These are phyloP conservation scores for Ianthella basta DNA, from an alignment of 37 sponge, comb jelly and placozoan species.

Conservation along the genomic window DNA sequence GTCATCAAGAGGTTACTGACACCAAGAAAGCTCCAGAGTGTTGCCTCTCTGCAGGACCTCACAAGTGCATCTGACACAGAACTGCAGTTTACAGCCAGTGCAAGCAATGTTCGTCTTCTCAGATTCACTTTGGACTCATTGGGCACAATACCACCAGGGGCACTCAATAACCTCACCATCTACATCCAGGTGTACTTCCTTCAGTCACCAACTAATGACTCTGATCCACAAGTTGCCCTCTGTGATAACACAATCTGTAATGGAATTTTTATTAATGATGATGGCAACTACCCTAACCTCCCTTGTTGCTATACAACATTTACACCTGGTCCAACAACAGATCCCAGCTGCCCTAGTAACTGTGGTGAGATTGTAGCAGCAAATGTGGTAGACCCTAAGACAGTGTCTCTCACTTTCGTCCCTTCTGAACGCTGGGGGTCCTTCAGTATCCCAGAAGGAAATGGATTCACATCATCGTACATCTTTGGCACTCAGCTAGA, in stretches of 20 bases:
- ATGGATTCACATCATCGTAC: background rate
- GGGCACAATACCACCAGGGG: too few relatives aligned
- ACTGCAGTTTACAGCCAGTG: too few relatives aligned
- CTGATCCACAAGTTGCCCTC: background rate
- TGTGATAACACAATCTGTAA: slow-evolving; percentile 20
- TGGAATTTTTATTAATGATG: background rate
- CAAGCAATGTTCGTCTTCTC: too few relatives aligned
- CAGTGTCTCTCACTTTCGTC: background rate
- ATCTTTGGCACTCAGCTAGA: slow-evolving; percentile 9
- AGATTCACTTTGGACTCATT: too few relatives aligned
- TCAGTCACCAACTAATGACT: slow-evolving; percentile 22
- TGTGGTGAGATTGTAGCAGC: background rate
- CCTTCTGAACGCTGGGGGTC: background rate
- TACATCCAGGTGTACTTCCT: background rate
- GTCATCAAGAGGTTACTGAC: too few relatives aligned
- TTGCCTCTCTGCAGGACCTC: too few relatives aligned
- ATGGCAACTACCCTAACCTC: background rate
- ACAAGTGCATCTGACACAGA: too few relatives aligned
- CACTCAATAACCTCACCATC: background rate
- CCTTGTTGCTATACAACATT: background rate
- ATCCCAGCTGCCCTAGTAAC: background rate
- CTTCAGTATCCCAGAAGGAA: background rate
- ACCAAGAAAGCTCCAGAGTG: too few relatives aligned
- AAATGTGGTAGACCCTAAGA: background rate
- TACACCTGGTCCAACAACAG: background rate